Conservation (phyloP, 2,888 invertebrate genomes). For the Ochlodes sylvanus region DNA sequence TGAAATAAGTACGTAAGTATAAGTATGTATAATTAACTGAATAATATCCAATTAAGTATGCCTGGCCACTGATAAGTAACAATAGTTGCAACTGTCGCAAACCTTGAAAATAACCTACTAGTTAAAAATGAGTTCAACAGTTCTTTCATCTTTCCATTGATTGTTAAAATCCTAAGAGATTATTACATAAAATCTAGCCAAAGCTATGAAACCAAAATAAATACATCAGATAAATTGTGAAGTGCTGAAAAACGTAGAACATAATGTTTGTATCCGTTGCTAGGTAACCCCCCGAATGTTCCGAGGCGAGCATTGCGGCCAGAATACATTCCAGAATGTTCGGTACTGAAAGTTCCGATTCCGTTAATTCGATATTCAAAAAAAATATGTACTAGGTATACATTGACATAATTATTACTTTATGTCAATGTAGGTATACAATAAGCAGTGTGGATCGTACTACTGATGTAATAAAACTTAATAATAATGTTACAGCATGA, state of each 20-base stretch:
- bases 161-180: neutral
- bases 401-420: too few species aligned
- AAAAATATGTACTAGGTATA: too few species aligned
- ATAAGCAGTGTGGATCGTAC: neutral
- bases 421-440: too few species aligned
- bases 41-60: slow-evolving; percentile 1
- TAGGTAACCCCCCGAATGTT: slow-evolving; percentile 59
- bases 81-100: neutral
- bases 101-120: neutral
- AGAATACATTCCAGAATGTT: slow-evolving; percentile 59
- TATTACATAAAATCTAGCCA: too few species aligned
- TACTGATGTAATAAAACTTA: neutral
- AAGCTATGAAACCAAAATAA: neutral
- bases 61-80: neutral
- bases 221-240: too few species aligned
- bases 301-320: slow-evolving; percentile 41
- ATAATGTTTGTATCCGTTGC: slow-evolving; percentile 54
- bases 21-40: neutral
- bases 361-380: neutral
- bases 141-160: neutral
- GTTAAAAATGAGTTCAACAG: neutral
- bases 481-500: neutral
- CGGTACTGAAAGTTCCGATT: slow-evolving; percentile 43
- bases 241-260: too few species aligned
- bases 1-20: neutral